These are phyloP conservation scores for Parascotia fuliginaria DNA, from an alignment of 2,888 invertebrate species.

Conservation along the genomic window DNA sequence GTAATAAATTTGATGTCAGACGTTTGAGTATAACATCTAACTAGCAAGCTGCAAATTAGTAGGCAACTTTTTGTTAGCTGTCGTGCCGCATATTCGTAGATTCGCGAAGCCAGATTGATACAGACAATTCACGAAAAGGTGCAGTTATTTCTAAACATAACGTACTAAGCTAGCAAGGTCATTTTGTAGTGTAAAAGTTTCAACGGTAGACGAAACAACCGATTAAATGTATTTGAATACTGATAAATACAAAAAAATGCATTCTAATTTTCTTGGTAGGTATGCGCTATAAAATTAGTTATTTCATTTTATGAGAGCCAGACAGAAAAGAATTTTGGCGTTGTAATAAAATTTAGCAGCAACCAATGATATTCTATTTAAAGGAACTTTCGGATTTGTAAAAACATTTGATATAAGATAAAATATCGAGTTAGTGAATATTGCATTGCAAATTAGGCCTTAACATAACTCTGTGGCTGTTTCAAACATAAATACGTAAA, in stretches of 20 bases:
- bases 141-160: conserved; percentile 38
- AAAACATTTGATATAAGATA: too few relatives aligned
- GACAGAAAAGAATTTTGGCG: conserved; percentile 28
- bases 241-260: conserved; percentile 32
- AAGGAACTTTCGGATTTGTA: too few relatives aligned
- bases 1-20: too few relatives aligned
- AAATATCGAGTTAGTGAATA: too few relatives aligned
- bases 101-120: conserved; percentile 35
- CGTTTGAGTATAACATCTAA: conserved; percentile 22
- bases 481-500: too few relatives aligned
- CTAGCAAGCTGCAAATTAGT: conserved; percentile 27
- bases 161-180: conserved; percentile 39
- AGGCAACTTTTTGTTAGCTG: conserved; percentile 37
- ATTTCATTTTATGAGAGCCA: conserved; percentile 31
- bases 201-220: conserved; percentile 51
- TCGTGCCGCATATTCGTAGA: conserved; percentile 24
- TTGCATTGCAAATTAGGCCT: too few relatives aligned
- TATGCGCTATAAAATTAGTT: conserved; percentile 36
- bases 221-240: conserved; percentile 37
- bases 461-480: too few relatives aligned
- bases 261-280: conserved; percentile 28
- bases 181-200: conserved; percentile 23
- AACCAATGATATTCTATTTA: too few relatives aligned
- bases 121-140: conserved; percentile 32
- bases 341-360: conserved; percentile 31